Percentiles rank a stretch among this genome's conserved stretches.
Evolutionary conservation across 2,888 invertebrate genomes (phyloP).

Genomic region (Platycheirus rosarum): DNA sequence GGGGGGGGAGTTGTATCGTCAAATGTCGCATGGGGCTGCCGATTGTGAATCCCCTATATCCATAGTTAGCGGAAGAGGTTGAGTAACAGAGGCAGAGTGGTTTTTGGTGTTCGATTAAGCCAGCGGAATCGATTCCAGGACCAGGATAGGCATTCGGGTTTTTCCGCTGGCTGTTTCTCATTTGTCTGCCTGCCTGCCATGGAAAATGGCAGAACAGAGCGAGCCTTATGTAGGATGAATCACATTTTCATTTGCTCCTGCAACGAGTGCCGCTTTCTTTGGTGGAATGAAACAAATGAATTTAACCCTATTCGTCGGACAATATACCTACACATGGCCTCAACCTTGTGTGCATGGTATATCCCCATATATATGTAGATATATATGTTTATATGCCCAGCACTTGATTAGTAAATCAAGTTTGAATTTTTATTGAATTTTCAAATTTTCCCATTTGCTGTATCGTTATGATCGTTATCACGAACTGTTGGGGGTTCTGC

Average conservation of each 20-base stretch:
- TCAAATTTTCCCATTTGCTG: conserved; percentile 73
- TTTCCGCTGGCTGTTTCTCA: conserved; percentile 23
- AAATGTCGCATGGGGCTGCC: conserved; percentile 70
- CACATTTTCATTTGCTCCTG: conserved; percentile 40
- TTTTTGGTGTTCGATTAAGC: conserved; percentile 81
- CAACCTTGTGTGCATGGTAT: conserved; percentile 38
- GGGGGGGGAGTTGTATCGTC: conserved; percentile 47
- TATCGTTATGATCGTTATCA: conserved; percentile 74
- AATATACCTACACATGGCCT: conserved; percentile 24
- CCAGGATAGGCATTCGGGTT: conserved; percentile 58
- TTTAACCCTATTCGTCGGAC: conserved; percentile 69
- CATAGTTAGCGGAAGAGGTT: conserved; percentile 28
- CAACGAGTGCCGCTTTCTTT: not conserved
- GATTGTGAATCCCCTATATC: conserved; percentile 37
- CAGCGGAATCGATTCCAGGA: conserved; percentile 73
- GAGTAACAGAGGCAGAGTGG: conserved; percentile 76
- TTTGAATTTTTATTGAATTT: conserved; percentile 74
- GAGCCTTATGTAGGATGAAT: conserved; percentile 49
- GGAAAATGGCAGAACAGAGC: conserved; percentile 45
- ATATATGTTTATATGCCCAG: conserved; percentile 37
- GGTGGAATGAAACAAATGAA: conserved; percentile 70
- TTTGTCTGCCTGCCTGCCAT: conserved; percentile 34
- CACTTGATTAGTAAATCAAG: conserved; percentile 74
- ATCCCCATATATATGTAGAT: not conserved
- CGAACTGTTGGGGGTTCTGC: conserved; percentile 50